phyloP scores from a whole-genome alignment of 64 coral and sea anemone genomes.

The Montipora cactus region DNA sequence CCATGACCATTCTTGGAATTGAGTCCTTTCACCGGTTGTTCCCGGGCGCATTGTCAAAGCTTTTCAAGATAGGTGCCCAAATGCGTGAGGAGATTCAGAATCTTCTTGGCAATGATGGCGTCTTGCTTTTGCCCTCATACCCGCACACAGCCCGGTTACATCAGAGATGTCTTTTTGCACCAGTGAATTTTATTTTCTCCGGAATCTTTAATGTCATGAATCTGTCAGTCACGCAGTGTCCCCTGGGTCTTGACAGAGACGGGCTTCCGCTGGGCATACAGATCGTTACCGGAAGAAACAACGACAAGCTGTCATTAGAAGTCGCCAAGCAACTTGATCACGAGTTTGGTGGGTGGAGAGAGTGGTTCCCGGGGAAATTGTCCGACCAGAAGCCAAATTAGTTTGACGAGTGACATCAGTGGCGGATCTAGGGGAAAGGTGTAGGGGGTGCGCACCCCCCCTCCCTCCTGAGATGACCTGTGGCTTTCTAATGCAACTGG shows the following conservation, averaged over 20 bases:
- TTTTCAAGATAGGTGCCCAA: constrained; percentile 70
- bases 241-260: constrained; percentile 77
- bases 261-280: constrained; percentile 96
- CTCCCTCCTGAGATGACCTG: too few species aligned
- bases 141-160: constrained; percentile 79
- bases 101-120: constrained; percentile 78
- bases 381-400: not conserved
- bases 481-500: too few species aligned
- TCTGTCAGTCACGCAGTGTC: constrained; percentile 90
- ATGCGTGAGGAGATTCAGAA: constrained; percentile 66
- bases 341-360: constrained; percentile 82
- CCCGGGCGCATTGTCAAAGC: constrained; percentile 59
- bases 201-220: constrained; percentile 86
- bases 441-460: too few species aligned
- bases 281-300: constrained; percentile 81
- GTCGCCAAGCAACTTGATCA: constrained; percentile 70
- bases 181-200: constrained; percentile 85
- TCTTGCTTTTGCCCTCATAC: constrained; percentile 85
- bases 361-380: constrained; percentile 74
- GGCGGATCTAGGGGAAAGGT: too few species aligned
- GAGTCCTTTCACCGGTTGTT: constrained; percentile 47
- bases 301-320: constrained; percentile 80
- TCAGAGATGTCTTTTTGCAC: constrained; percentile 56
- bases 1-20: constrained; percentile 44
- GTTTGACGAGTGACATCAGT: too few species aligned